These are phyloP conservation scores for Chlorops oryzae DNA, from an alignment of 1,140 invertebrate species.

Conservation along the genomic window DNA sequence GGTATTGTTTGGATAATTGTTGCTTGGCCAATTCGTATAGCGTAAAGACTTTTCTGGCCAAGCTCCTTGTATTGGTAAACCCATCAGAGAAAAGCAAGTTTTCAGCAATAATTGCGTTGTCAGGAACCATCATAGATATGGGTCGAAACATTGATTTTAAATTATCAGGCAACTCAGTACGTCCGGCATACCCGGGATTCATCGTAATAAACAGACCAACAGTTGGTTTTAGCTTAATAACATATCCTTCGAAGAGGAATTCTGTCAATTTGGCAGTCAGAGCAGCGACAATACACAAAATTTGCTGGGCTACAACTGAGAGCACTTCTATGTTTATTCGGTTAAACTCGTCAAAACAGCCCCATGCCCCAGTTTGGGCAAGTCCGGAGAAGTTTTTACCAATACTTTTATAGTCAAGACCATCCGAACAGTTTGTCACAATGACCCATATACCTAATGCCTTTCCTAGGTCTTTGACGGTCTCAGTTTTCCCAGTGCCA, in stretches of 20 bases:
- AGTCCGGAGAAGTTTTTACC: conserved; percentile 67
- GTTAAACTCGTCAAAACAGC: conserved; percentile 88
- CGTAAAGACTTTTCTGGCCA: conserved; percentile 76
- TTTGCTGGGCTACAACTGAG: conserved; percentile 81
- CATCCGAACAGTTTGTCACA: conserved; percentile 83
- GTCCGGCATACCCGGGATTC: conserved; percentile 85
- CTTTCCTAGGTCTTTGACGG: conserved; percentile 79
- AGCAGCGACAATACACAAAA: conserved; percentile 66
- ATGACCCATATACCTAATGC: conserved; percentile 79
- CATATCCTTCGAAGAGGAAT: conserved; percentile 75
- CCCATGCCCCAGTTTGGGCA: conserved; percentile 75
- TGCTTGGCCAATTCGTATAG: conserved; percentile 65
- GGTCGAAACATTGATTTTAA: conserved; percentile 88
- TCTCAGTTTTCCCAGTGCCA: conserved; percentile 86
- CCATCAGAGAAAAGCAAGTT: conserved; percentile 84
- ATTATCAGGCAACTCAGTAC: conserved; percentile 86
- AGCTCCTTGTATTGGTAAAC: conserved; percentile 68
- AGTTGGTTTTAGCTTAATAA: conserved; percentile 66
- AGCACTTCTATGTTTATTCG: conserved; percentile 85
- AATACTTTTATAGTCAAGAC: conserved; percentile 78
- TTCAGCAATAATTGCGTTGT: conserved; percentile 82
- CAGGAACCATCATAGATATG: conserved; percentile 92
- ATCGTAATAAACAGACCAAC: conserved; percentile 88
- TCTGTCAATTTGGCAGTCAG: conserved; percentile 57
- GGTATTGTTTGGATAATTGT: conserved; percentile 70